Conservation (phyloP, 2,888 invertebrate species). For the Orchestes rusci region DNA sequence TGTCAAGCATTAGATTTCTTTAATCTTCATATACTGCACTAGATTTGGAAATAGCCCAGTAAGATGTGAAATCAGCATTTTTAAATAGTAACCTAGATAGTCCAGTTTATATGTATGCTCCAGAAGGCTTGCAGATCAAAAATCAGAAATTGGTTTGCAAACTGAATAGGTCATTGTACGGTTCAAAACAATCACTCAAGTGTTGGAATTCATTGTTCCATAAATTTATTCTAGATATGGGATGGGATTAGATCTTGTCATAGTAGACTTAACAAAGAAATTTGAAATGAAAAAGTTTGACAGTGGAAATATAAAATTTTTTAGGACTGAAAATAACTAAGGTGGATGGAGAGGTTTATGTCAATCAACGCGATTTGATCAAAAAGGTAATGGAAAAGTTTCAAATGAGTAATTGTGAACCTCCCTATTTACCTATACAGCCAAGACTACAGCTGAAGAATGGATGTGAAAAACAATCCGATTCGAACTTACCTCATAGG, state of each 20-base stretch:
- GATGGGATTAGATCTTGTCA: conserved; percentile 1
- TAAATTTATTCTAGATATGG: neutral
- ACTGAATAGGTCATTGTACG: conserved; percentile 32
- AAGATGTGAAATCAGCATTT: conserved; percentile 34
- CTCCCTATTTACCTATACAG: neutral
- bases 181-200: conserved; percentile 32
- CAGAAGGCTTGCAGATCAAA: conserved; percentile 25
- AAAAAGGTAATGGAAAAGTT: neutral
- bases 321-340: neutral
- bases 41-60: conserved; percentile 3
- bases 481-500: neutral
- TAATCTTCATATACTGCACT: neutral
- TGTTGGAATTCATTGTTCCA: conserved; percentile 27
- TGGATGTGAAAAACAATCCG: neutral
- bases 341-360: conserved; percentile 2
- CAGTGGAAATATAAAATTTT: neutral
- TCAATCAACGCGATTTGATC: conserved; percentile 4
- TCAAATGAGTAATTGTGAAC: conserved; percentile 3
- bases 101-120: conserved; percentile 27
- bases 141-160: conserved; percentile 13
- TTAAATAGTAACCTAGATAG: conserved; percentile 27
- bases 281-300: conserved; percentile 4
- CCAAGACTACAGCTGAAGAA: neutral
- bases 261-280: neutral
- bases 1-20: neutral